Evolutionary conservation across 2,113 vertebrate genomes (phyloP).

Genomic region (Columbina picui): DNA sequence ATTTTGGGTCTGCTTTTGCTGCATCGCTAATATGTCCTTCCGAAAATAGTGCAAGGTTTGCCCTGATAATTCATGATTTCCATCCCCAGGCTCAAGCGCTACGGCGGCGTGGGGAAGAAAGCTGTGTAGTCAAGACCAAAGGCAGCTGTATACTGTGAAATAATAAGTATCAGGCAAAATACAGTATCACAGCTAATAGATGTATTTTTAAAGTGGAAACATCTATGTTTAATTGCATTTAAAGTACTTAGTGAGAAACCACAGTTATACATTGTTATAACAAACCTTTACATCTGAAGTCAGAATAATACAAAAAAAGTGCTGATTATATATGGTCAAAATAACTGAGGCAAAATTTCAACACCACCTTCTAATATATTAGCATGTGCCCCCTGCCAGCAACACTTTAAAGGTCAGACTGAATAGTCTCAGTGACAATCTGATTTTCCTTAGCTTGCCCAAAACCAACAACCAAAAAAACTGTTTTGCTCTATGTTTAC

Average conservation of each 20-base stretch:
- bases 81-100: background rate
- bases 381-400: conserved; percentile 54
- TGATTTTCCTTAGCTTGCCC: conserved; percentile 44
- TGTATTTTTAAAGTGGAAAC: conserved; percentile 74
- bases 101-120: background rate
- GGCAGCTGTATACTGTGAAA: conserved; percentile 61
- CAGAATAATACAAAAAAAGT: conserved; percentile 76
- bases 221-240: conserved; percentile 80
- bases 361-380: conserved; percentile 67
- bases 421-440: conserved; percentile 47
- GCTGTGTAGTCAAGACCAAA: conserved; percentile 6
- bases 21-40: background rate
- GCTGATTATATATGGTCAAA: conserved; percentile 70
- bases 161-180: conserved; percentile 70
- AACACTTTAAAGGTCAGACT: conserved; percentile 66
- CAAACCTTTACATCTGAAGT: conserved; percentile 78
- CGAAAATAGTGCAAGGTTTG: background rate
- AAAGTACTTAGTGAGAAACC: conserved; percentile 73
- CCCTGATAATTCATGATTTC: background rate
- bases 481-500: background rate
- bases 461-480: conserved; percentile 38
- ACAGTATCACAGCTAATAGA: conserved; percentile 70
- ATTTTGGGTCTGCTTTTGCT: background rate
- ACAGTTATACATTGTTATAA: conserved; percentile 74
- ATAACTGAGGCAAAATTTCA: conserved; percentile 67